Evolutionary conservation across 30 jellyfish, hydroid and myxozoan genomes (phyloP).

Genomic region (Cassiopea xamachana): DNA sequence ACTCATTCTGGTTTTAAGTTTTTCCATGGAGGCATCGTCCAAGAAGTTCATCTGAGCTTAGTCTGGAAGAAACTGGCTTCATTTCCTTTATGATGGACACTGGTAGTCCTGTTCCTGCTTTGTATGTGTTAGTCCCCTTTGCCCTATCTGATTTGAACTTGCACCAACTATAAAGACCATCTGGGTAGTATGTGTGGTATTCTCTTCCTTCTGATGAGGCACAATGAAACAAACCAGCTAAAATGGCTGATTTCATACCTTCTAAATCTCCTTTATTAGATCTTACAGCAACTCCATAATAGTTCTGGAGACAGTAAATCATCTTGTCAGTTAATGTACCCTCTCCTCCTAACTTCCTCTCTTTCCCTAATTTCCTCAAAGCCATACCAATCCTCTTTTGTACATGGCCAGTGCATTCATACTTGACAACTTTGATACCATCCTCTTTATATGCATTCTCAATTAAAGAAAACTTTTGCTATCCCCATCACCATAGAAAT

Average conservation of each 20-base stretch:
- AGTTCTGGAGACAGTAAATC: too few relatives aligned
- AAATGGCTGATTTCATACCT: too few relatives aligned
- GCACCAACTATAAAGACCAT: too few relatives aligned
- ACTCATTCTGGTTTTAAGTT: too few relatives aligned
- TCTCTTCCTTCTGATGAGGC: neutral
- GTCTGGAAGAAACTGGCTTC: conserved; percentile 1
- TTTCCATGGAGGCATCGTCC: too few relatives aligned
- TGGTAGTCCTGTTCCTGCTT: too few relatives aligned
- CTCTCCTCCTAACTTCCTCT: neutral
- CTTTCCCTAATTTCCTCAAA: conserved; percentile 8
- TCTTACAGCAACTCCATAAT: too few relatives aligned
- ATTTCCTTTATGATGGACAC: neutral
- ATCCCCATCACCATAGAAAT: too few relatives aligned
- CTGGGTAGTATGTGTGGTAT: neutral
- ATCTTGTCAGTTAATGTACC: too few relatives aligned
- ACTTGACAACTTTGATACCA: neutral
- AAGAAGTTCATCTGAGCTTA: neutral
- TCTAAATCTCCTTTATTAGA: too few relatives aligned
- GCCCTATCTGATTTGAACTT: too few relatives aligned
- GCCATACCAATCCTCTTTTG: neutral
- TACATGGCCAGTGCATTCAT: conserved; percentile 3
- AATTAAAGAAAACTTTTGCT: neutral
- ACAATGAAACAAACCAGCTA: neutral
- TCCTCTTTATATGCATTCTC: neutral
- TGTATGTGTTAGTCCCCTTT: too few relatives aligned